Evolutionary conservation across 2,888 invertebrate genomes (phyloP), one percentile per base, ranked within the genome.

Genomic region (Cylloceria caligata): DNA sequence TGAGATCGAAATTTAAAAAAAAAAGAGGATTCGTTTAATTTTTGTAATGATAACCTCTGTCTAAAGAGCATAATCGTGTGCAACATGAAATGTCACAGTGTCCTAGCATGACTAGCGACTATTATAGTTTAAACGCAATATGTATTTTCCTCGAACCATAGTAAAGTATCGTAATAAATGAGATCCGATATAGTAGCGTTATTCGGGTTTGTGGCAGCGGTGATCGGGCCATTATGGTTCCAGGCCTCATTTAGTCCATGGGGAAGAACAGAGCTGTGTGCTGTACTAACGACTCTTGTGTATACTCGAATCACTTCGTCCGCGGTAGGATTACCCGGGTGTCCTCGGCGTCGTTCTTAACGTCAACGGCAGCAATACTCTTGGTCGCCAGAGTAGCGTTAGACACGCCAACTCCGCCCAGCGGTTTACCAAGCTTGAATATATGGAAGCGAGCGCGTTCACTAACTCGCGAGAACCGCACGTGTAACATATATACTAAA

Each of bases 321-420:
- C 60, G 21, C 45, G 47, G 21, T 27, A 65, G 16, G n/a, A 57
- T 62, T 68, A 16, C 55, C 30, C 36, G 60, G 45, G 34, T 30
- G 16, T 11, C 52, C 34, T 36, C 57, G 24, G 1, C 52, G 24
- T 52, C 47, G 45, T 21, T 39, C 36, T 47, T 60, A 67, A 67
- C 73, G 73, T 73, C 60, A 73, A 57, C 57, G 69, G 57, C 67
- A 55, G 19, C 24, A 64, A 52, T 85, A 86, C 83, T 87, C 86
- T 84, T 71, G 85, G 84, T 85, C 83, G 83, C 78, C 85, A 84
- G 86, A 90, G 86, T 88, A 88, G 88, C 88, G 87, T 86, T 87
- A 85, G 88, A 88, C 90, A 90, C 88, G 90, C 88, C 85, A 88
- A 88, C 85, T 81, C 85, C 72, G 47, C 81, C 83, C 80, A 79